Percentiles rank a stretch among this genome's conserved stretches.
phyloP scores from a whole-genome alignment of 2,113 vertebrate species.

The Stigmatopora nigra region DNA sequence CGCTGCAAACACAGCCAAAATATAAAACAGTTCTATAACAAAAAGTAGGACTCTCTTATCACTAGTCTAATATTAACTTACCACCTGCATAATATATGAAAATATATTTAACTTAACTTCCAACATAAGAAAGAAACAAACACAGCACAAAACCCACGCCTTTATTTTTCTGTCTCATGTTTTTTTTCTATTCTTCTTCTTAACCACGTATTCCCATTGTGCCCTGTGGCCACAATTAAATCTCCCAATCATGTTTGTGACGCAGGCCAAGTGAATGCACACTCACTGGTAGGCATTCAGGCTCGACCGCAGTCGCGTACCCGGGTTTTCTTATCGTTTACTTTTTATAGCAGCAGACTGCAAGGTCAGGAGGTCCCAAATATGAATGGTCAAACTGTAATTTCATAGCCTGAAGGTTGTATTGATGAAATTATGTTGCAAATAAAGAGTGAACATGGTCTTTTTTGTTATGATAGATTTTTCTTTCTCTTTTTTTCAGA shows the following conservation, averaged over 20 bases:
- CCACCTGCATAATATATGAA: constrained; percentile 23
- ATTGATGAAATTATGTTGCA: too few species aligned
- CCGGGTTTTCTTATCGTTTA: constrained; percentile 22
- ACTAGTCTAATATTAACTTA: constrained; percentile 37
- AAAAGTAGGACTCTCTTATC: constrained; percentile 31
- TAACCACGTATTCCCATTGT: constrained; percentile 45
- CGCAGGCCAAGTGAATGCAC: constrained; percentile 63
- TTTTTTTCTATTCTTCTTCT: constrained; percentile 1
- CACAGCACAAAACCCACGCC: constrained; percentile 31
- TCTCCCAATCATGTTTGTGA: constrained; percentile 63
- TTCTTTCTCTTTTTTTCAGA: too few species aligned
- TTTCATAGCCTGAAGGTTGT: too few species aligned
- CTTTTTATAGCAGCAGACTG: constrained; percentile 46
- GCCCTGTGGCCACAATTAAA: constrained; percentile 70
- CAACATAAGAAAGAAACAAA: constrained; percentile 32
- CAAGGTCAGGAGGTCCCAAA: constrained; percentile 39
- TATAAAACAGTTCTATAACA: constrained; percentile 47
- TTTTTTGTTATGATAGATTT: too few species aligned
- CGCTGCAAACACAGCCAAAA: constrained; percentile 31
- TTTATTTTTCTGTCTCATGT: constrained; percentile 16
- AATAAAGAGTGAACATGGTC: too few species aligned
- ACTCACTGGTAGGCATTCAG: constrained; percentile 47
- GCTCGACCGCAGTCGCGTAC: constrained; percentile 36
- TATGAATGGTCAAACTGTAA: not conserved
- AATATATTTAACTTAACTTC: constrained; percentile 31